These are phyloP conservation scores for Dasyprocta punctata DNA, from an alignment of 2,113 vertebrate species.

Conservation along the genomic window DNA sequence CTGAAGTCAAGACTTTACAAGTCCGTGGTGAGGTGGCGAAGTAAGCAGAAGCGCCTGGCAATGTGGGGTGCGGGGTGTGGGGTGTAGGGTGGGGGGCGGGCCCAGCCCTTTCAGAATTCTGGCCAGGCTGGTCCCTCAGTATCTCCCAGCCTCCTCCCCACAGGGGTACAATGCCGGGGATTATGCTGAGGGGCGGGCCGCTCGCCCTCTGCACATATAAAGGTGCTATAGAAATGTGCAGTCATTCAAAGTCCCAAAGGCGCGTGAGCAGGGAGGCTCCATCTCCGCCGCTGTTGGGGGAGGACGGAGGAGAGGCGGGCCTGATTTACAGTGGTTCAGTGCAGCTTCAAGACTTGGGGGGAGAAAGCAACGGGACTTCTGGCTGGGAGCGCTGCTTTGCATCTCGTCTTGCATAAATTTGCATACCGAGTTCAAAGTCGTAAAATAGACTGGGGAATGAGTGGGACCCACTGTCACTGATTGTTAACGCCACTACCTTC, in stretches of 20 bases:
- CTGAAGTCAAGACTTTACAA: not conserved
- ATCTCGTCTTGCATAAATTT: constrained; percentile 82
- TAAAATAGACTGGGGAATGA: constrained; percentile 75
- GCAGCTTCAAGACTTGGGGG: constrained; percentile 56
- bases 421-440: constrained; percentile 79
- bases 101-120: constrained; percentile 52
- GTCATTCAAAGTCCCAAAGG: constrained; percentile 53
- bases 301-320: not conserved
- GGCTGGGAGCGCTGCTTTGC: constrained; percentile 73
- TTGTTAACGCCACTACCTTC: constrained; percentile 50
- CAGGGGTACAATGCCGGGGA: constrained; percentile 36
- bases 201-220: constrained; percentile 62
- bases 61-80: not conserved
- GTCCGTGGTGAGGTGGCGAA: not conserved
- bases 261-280: not conserved
- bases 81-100: not conserved
- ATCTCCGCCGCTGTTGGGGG: constrained; percentile 36
- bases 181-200: constrained; percentile 38
- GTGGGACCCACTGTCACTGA: constrained; percentile 69
- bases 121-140: constrained; percentile 16
- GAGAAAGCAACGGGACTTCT: constrained; percentile 69
- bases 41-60: constrained; percentile 48
- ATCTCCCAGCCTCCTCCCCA: constrained; percentile 23
- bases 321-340: constrained; percentile 76
- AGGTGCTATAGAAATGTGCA: constrained; percentile 76